Percentiles rank a stretch among this genome's conserved stretches.
phyloP scores from a whole-genome alignment of 2,113 vertebrate species.

The Fregetta grallaria region DNA sequence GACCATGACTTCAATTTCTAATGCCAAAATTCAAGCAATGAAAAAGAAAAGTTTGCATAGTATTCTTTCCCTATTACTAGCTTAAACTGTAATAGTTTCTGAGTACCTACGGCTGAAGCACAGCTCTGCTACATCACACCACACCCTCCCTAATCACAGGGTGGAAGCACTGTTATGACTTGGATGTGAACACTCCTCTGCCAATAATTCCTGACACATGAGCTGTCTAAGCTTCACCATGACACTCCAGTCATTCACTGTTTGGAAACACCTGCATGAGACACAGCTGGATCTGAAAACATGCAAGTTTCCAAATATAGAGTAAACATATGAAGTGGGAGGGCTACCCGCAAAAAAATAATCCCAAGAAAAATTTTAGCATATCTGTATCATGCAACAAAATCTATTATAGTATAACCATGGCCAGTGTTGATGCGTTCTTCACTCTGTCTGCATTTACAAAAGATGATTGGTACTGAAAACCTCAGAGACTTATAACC shows the following conservation, averaged over 20 bases:
- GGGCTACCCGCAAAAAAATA: not conserved
- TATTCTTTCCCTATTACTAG: slow-evolving; percentile 16
- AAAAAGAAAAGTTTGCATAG: slow-evolving; percentile 10
- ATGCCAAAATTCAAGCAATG: slow-evolving; percentile 43
- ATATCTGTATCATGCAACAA: not conserved
- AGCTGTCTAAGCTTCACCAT: slow-evolving; percentile 17
- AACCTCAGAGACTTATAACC: not conserved
- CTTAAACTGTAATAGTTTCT: slow-evolving; percentile 51
- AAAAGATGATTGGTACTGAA: not conserved
- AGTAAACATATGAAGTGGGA: not conserved
- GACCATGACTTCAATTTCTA: slow-evolving; percentile 28
- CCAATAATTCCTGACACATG: slow-evolving; percentile 56
- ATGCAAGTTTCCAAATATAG: not conserved
- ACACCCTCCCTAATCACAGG: slow-evolving; percentile 71
- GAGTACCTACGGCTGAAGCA: not conserved
- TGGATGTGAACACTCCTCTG: slow-evolving; percentile 44
- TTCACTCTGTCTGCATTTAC: not conserved
- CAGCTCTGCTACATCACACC: slow-evolving; percentile 48
- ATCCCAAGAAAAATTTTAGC: not conserved
- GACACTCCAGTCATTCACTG: not conserved
- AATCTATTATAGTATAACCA: not conserved
- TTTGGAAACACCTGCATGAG: slow-evolving; percentile 1
- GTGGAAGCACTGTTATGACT: slow-evolving; percentile 46
- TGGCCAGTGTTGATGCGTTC: not conserved
- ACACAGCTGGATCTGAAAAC: not conserved